Evolutionary conservation across 2,888 invertebrate genomes (phyloP).

Genomic region (Dasypogon diadema): DNA sequence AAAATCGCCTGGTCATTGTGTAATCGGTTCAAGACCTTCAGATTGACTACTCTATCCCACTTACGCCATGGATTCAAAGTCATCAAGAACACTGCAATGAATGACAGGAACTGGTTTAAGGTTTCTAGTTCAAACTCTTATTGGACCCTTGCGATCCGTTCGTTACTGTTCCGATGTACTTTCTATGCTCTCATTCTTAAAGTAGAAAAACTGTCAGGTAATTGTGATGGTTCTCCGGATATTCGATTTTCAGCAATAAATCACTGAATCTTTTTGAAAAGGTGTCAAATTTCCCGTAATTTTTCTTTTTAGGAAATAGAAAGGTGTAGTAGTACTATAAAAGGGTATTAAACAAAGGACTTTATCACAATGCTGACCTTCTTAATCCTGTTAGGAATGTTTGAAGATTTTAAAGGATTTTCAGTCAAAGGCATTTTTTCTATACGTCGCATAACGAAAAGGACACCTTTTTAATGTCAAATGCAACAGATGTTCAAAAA

Average conservation of each 20-base stretch:
- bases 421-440: too few species aligned
- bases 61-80: conserved; percentile 17
- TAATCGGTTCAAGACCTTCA: conserved; percentile 52
- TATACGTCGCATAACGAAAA: too few species aligned
- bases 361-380: too few species aligned
- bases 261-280: conserved; percentile 24
- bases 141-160: background rate
- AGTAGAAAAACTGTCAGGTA: background rate
- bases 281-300: conserved; percentile 43
- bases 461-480: too few species aligned
- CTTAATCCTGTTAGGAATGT: too few species aligned
- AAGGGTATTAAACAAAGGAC: too few species aligned
- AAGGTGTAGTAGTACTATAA: background rate
- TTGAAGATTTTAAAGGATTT: too few species aligned
- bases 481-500: too few species aligned
- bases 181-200: conserved; percentile 30
- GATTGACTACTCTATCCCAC: conserved; percentile 40
- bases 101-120: conserved; percentile 49
- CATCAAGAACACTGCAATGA: conserved; percentile 11
- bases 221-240: conserved; percentile 30
- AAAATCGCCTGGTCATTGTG: conserved; percentile 45
- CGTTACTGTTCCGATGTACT: background rate
- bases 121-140: conserved; percentile 44
- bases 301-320: background rate
- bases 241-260: conserved; percentile 46